Evolutionary conservation across 2,888 invertebrate species (phyloP).

Genomic region (Drosophila vallismaia): DNA sequence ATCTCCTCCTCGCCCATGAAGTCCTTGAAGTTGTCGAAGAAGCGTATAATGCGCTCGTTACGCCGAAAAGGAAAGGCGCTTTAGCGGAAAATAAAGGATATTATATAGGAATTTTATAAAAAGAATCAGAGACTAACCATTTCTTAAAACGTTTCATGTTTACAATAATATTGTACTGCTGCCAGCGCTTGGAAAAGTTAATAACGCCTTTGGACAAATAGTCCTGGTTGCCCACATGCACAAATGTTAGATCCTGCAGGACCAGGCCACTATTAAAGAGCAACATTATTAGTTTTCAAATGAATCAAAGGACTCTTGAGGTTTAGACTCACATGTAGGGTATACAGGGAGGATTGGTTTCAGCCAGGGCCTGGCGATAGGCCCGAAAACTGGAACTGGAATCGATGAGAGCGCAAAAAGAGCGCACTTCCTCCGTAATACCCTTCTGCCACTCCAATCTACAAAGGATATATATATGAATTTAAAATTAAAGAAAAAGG

Average conservation of each 20-base stretch:
- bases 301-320: neutral
- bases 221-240: conserved; percentile 98
- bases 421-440: conserved; percentile 95
- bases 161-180: conserved; percentile 98
- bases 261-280: conserved; percentile 91
- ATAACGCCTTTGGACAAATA: conserved; percentile 93
- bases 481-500: neutral
- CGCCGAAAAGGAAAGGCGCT: conserved; percentile 97
- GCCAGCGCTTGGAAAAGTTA: conserved; percentile 99
- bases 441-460: conserved; percentile 97
- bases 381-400: conserved; percentile 98
- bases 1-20: conserved; percentile 98
- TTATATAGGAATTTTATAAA: neutral
- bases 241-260: conserved; percentile 99
- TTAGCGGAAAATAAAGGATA: conserved; percentile 40
- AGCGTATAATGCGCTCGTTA: conserved; percentile 95
- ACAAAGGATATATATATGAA: conserved; percentile 48
- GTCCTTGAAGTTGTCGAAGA: conserved; percentile 98
- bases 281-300: too few relatives aligned
- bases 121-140: conserved; percentile 87
- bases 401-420: conserved; percentile 98
- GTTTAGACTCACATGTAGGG: conserved; percentile 95
- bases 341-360: conserved; percentile 98
- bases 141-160: conserved; percentile 99
- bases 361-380: conserved; percentile 96